Base-by-base conservation (phyloP, 2,888 invertebrate species). In the Allolobophora icterica region DNA sequence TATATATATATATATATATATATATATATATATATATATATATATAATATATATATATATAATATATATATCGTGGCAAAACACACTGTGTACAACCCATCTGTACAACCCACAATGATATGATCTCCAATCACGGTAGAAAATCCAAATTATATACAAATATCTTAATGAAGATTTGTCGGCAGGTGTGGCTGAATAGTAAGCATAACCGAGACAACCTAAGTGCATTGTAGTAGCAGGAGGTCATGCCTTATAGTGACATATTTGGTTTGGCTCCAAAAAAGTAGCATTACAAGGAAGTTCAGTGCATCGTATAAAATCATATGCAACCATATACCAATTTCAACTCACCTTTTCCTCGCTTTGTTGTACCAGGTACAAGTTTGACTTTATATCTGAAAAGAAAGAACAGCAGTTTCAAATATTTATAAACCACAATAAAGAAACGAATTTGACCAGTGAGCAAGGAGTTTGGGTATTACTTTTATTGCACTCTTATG, bases 321-420 rank as follows among this genome's bases (percentile, higher is more conserved):
- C 35, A 35, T 35, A 38, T 33, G 52, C 33, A 89, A 89, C 89
- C n/a, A 52, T 33, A 34, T 30, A 34, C 21, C 52, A 34, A 83
- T 45, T 58, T n/a, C 24, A 84, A 58, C 89, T 92, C 90, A 95
- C 95, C 99, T 96, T 99, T 99, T 33, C 99, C 99, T 92, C 98
- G 96, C 95, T 98, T 99, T 21, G 97, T 97, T 1, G 97, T 97
- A 3, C 99, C 99, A 0, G 99, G 99, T 0, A 98, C 98, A 92
- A 99, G 95, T 95, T 99, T 99, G 2, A 99, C 98, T 96, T 98
- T 98, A 95, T 97, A 99, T 94, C 98, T 98, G 94, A 34, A 95
- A 95, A 91, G 93, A 93, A 91, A 87, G 71, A 38, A 91, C 30
- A 89, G 34, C n/a, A 71, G 38, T 84, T 38, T n/a, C 89, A 40